Evolutionary conservation across 2,888 invertebrate genomes (phyloP).

Genomic region (Lagria hirta): DNA sequence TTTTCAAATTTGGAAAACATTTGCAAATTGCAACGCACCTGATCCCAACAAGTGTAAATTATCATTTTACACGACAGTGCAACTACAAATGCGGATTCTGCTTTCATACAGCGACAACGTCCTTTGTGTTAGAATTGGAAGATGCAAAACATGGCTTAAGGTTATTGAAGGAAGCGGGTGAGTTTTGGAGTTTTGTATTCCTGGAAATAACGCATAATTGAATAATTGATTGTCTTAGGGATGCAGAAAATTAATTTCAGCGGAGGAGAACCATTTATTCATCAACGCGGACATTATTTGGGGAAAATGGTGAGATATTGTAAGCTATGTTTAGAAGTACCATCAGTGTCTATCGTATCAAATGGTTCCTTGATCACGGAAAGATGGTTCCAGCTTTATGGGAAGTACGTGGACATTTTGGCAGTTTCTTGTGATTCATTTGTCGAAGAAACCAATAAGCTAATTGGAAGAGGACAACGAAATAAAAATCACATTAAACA

Average conservation of each 20-base stretch:
- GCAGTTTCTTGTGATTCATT: constrained; percentile 59
- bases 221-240: neutral
- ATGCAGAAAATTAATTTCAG: constrained; percentile 59
- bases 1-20: no score
- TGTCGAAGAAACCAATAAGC: constrained; percentile 54
- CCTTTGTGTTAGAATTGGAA: constrained; percentile 52
- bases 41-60: constrained; percentile 56
- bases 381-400: constrained; percentile 54
- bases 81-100: constrained; percentile 59
- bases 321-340: constrained; percentile 49
- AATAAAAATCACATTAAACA: constrained; percentile 51
- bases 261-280: constrained; percentile 58
- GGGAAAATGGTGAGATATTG: constrained; percentile 56
- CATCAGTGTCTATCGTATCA: constrained; percentile 55
- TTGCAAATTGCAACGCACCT: no score
- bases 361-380: constrained; percentile 57
- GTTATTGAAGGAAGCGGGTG: constrained; percentile 52
- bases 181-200: no score
- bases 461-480: no score
- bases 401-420: constrained; percentile 55
- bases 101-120: constrained; percentile 59
- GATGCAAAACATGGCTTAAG: constrained; percentile 53
- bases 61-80: constrained; percentile 57
- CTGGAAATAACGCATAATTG: neutral
- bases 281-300: constrained; percentile 48